Conservation (phyloP, 2,888 invertebrate genomes). For the Lycaena phlaeas region DNA sequence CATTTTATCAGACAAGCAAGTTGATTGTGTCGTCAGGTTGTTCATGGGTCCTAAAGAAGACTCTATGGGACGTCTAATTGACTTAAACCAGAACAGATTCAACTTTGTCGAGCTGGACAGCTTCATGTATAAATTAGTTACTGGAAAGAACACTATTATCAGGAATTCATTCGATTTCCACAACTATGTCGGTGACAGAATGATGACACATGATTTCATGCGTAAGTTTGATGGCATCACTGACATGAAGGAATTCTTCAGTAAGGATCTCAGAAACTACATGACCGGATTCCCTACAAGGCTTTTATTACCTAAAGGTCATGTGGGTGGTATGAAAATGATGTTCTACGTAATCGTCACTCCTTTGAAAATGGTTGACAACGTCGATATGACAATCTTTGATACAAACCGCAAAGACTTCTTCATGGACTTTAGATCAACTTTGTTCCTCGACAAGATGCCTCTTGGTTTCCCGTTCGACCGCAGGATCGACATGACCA, state of each 20-base stretch:
- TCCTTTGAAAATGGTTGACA: constrained; percentile 61
- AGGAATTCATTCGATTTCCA: constrained; percentile 77
- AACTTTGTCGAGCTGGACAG: constrained; percentile 78
- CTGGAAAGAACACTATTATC: constrained; percentile 77
- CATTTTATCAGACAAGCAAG: constrained; percentile 68
- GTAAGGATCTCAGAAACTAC: constrained; percentile 51
- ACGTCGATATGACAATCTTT: constrained; percentile 40
- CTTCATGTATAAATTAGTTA: constrained; percentile 73
- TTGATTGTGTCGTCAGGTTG: constrained; percentile 75
- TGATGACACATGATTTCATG: constrained; percentile 76
- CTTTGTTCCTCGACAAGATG: constrained; percentile 71
- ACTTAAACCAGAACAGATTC: constrained; percentile 71
- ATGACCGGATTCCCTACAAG: constrained; percentile 81
- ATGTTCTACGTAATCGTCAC: constrained; percentile 76
- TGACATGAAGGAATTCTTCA: constrained; percentile 40
- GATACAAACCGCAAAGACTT: constrained; percentile 62
- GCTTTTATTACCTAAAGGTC: constrained; percentile 81
- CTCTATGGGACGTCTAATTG: constrained; percentile 64
- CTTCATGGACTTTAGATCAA: constrained; percentile 47
- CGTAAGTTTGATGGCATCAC: constrained; percentile 73
- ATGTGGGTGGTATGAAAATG: constrained; percentile 76
- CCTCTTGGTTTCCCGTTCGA: constrained; percentile 84
- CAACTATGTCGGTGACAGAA: constrained; percentile 77
- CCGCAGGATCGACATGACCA: constrained; percentile 71
- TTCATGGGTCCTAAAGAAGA: constrained; percentile 82